Percentiles rank a stretch among this genome's conserved stretches.
These are phyloP conservation scores for Drosophila putrida DNA, from an alignment of 2,888 invertebrate species.

Conservation along the genomic window DNA sequence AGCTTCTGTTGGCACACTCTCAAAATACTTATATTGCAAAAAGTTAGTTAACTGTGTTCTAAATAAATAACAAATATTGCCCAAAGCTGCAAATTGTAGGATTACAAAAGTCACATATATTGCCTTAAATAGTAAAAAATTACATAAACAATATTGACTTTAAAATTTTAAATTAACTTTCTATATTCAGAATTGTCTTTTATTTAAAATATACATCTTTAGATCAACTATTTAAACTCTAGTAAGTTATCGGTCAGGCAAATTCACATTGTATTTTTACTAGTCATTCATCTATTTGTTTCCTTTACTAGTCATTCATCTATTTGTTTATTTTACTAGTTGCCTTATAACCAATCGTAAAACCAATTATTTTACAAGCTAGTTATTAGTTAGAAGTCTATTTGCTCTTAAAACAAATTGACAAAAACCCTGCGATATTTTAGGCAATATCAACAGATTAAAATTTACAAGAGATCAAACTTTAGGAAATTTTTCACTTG, in stretches of 20 bases:
- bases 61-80: conserved; percentile 5
- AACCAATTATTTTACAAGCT: too few relatives aligned
- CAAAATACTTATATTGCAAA: conserved; percentile 33
- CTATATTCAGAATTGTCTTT: too few relatives aligned
- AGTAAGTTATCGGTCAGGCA: too few relatives aligned
- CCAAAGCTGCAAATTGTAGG: conserved; percentile 1
- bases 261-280: too few relatives aligned
- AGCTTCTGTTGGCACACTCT: conserved; percentile 17
- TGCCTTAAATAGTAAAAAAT: conserved; percentile 2
- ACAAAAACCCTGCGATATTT: neutral
- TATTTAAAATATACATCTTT: too few relatives aligned
- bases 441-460: conserved; percentile 3
- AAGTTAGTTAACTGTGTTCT: conserved; percentile 49
- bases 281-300: too few relatives aligned
- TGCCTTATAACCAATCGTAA: too few relatives aligned
- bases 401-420: too few relatives aligned
- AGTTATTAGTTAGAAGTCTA: too few relatives aligned
- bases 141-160: neutral
- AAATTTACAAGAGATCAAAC: conserved; percentile 1
- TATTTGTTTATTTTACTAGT: too few relatives aligned
- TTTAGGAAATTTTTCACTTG: conserved; percentile 31
- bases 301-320: too few relatives aligned
- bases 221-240: too few relatives aligned
- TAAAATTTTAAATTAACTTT: neutral
- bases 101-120: neutral